Evolutionary conservation across 2,113 vertebrate genomes (phyloP).

Genomic region (Aplodontia rufa): DNA sequence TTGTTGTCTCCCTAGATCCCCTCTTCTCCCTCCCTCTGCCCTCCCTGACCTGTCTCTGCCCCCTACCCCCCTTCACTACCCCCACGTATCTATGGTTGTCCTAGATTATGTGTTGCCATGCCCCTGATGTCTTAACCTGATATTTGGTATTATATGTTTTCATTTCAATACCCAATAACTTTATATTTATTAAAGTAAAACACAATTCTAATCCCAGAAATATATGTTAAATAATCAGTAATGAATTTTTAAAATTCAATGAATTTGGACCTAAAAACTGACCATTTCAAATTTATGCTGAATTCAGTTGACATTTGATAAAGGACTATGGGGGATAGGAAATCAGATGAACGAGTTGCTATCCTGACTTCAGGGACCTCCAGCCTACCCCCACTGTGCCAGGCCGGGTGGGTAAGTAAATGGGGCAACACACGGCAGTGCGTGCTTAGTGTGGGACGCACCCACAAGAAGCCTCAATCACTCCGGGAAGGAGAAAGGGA

Average conservation of each 20-base stretch:
- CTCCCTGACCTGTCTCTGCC: too few relatives aligned
- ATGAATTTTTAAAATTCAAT: neutral
- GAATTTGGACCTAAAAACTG: slow-evolving; percentile 33
- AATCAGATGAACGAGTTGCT: neutral
- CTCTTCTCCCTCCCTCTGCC: too few relatives aligned
- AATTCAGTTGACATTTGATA: slow-evolving; percentile 24
- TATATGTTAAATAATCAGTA: neutral
- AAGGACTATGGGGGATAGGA: neutral
- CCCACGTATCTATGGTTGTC: too few relatives aligned
- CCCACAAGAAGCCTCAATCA: neutral
- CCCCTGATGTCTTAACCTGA: too few relatives aligned
- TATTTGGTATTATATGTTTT: neutral
- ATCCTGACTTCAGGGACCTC: neutral
- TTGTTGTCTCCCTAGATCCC: too few relatives aligned
- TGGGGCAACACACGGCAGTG: neutral
- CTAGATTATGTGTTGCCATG: too few relatives aligned
- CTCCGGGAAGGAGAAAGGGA: neutral
- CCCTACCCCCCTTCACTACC: too few relatives aligned
- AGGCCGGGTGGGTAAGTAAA: neutral
- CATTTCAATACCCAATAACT: slow-evolving; percentile 35
- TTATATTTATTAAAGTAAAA: slow-evolving; percentile 29
- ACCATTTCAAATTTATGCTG: slow-evolving; percentile 12
- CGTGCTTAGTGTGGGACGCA: neutral
- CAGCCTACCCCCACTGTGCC: neutral
- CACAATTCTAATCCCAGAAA: neutral